These are phyloP conservation scores for Anthopleura xanthogrammica DNA, from an alignment of 92 coral and sea anemone species.

Conservation along the genomic window DNA sequence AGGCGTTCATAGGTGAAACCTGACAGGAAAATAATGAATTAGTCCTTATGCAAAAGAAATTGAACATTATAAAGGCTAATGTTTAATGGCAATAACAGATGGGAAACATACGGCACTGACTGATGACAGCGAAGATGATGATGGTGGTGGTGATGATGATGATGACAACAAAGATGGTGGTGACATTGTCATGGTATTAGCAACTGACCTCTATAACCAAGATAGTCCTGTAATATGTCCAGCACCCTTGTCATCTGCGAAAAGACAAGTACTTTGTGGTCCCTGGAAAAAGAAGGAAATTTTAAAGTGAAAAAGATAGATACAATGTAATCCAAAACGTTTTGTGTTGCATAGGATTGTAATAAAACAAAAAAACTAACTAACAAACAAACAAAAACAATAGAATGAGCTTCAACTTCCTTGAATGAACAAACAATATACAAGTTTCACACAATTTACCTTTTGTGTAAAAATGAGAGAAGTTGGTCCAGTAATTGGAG, in stretches of 20 bases:
- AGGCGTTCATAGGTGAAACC: slow-evolving; percentile 82
- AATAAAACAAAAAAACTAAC: too few species aligned
- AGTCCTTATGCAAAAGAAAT: not conserved
- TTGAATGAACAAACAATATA: not conserved
- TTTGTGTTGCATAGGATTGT: too few species aligned
- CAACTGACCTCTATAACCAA: slow-evolving; percentile 83
- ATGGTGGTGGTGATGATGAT: too few species aligned
- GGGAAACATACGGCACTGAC: too few species aligned
- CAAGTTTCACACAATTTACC: slow-evolving; percentile 36
- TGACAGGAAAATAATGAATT: slow-evolving; percentile 7
- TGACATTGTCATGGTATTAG: not conserved
- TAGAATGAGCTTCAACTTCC: too few species aligned
- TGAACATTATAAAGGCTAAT: too few species aligned
- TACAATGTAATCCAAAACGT: too few species aligned
- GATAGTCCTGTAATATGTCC: slow-evolving; percentile 90
- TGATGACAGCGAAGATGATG: too few species aligned
- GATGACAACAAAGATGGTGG: too few species aligned
- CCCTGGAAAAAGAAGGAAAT: slow-evolving; percentile 36
- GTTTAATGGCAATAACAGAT: too few species aligned
- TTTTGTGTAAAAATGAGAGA: slow-evolving; percentile 68
- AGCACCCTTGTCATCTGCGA: slow-evolving; percentile 93
- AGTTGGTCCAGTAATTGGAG: slow-evolving; percentile 80
- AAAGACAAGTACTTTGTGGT: slow-evolving; percentile 86
- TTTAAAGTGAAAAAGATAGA: too few species aligned
- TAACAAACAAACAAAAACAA: too few species aligned